Percentiles rank a stretch among this genome's conserved stretches.
Conservation (phyloP, 2,888 invertebrate genomes). For the Chymomyza procnemis region DNA sequence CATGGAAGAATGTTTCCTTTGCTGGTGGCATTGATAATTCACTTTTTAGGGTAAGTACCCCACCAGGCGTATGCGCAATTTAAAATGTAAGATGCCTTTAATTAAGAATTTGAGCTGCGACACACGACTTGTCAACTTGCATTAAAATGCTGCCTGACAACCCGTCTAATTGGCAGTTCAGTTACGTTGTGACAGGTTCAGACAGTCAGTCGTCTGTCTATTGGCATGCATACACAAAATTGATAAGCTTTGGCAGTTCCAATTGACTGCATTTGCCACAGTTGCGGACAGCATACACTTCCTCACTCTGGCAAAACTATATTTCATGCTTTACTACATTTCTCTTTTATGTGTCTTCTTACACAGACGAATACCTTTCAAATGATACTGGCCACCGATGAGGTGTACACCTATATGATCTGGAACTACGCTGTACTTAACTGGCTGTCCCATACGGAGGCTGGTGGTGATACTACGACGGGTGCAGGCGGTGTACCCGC, state of each 20-base stretch:
- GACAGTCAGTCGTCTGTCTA: background rate
- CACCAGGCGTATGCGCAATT: background rate
- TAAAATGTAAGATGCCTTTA: background rate
- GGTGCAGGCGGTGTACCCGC: conserved; percentile 94
- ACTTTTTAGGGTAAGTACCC: conserved; percentile 82
- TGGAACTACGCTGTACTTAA: conserved; percentile 95
- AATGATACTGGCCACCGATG: conserved; percentile 94
- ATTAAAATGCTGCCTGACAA: background rate
- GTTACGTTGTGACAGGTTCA: background rate
- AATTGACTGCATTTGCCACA: background rate
- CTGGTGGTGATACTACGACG: conserved; percentile 91
- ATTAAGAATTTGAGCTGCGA: background rate
- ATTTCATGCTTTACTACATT: background rate
- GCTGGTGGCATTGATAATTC: conserved; percentile 91
- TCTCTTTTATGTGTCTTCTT: conserved; percentile 8
- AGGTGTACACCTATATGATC: conserved; percentile 95
- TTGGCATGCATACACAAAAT: background rate
- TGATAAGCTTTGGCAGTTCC: conserved; percentile 8
- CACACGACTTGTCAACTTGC: background rate
- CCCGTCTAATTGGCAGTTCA: background rate
- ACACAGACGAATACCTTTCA: conserved; percentile 95
- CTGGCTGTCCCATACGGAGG: conserved; percentile 95
- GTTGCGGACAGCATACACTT: background rate
- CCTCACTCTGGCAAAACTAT: background rate
- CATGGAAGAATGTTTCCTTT: conserved; percentile 98